A percentile compares a stretch with the other conserved stretches of the same genome.
Evolutionary conservation across 2,113 vertebrate genomes (phyloP).

Genomic region (Crotalus horridus): DNA sequence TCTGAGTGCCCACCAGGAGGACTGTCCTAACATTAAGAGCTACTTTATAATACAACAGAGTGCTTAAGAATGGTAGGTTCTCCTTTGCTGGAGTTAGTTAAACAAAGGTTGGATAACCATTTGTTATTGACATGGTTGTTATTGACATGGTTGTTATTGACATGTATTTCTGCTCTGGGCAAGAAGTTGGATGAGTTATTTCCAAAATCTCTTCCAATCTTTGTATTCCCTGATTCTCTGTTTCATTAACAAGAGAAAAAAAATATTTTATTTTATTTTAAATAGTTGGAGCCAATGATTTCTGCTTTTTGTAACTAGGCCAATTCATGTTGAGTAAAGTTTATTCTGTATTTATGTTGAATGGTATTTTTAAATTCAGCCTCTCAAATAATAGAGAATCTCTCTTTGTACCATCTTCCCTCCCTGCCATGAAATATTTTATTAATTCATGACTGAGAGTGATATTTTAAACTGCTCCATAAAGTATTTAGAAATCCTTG

Average conservation of each 20-base stretch:
- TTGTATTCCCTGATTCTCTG: not conserved
- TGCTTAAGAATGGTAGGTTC: not conserved
- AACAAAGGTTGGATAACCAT: not conserved
- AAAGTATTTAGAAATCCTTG: not conserved
- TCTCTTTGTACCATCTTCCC: not conserved
- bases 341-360: constrained; percentile 47
- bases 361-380: constrained; percentile 10
- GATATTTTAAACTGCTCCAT: not conserved
- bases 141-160: not conserved
- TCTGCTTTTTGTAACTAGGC: not conserved
- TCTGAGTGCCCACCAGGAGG: not conserved
- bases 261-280: not conserved
- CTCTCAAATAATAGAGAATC: constrained; percentile 31
- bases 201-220: not conserved
- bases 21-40: not conserved
- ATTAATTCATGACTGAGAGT: not conserved
- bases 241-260: constrained; percentile 13
- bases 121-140: not conserved
- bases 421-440: not conserved
- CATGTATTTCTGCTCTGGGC: not conserved
- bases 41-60: not conserved
- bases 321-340: constrained; percentile 22
- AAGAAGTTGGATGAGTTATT: not conserved
- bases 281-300: not conserved
- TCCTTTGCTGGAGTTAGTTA: not conserved